Percentiles rank a stretch among this genome's conserved stretches.
Evolutionary conservation across 2,113 vertebrate genomes (phyloP).

Genomic region (Pelecanus crispus): DNA sequence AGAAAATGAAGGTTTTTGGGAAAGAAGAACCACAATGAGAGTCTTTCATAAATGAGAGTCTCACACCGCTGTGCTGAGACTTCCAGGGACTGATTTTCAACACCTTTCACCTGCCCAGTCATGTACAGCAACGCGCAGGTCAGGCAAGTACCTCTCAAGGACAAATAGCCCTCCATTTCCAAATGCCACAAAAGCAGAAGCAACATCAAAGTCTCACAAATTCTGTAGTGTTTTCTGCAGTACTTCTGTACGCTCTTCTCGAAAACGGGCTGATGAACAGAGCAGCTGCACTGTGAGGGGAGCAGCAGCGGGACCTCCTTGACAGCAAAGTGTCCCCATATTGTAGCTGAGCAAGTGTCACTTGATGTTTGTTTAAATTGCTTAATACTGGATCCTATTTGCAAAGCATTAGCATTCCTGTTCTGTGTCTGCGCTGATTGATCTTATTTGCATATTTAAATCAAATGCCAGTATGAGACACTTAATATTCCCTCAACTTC

Average conservation of each 20-base stretch:
- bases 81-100: not conserved
- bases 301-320: not conserved
- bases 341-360: not conserved
- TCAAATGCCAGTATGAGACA: conserved; percentile 26
- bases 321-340: accelerated
- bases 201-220: accelerated
- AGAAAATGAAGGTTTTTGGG: not conserved
- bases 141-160: not conserved
- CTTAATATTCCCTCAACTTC: conserved; percentile 62
- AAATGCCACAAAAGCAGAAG: not conserved
- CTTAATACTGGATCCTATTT: not conserved
- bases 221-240: accelerated
- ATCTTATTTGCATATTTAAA: conserved; percentile 74
- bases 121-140: not conserved
- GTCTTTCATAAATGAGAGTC: not conserved
- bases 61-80: not conserved
- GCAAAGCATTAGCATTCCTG: conserved; percentile 35
- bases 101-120: not conserved
- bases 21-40: not conserved
- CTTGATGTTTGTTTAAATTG: not conserved
- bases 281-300: accelerated
- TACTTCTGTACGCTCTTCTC: accelerated
- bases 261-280: accelerated
- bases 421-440: conserved; percentile 57
- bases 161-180: not conserved